These are phyloP conservation scores for Trematomus bernacchii DNA, from an alignment of 2,797 vertebrate genomes.

Conservation along the genomic window DNA sequence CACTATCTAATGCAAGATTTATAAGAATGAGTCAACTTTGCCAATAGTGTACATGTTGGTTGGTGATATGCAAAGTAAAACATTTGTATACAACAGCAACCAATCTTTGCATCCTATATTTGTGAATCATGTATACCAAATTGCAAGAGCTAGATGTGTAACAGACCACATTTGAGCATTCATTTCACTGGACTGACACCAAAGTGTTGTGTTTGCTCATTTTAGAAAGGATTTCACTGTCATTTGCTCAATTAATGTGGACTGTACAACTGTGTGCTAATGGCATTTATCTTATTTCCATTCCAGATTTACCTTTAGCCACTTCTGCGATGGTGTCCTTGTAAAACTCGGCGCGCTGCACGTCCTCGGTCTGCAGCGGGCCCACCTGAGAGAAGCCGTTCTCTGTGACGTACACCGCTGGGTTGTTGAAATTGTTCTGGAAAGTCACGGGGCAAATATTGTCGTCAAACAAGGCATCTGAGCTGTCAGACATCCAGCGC, in stretches of 20 bases:
- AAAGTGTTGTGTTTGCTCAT: not conserved
- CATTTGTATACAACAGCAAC: not conserved
- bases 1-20: no score
- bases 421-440: constrained; percentile 89
- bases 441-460: constrained; percentile 78
- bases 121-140: not conserved
- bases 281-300: not conserved
- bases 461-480: constrained; percentile 70
- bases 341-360: constrained; percentile 84
- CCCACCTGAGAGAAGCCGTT: constrained; percentile 91
- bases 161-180: constrained; percentile 1
- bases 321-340: constrained; percentile 88
- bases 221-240: not conserved
- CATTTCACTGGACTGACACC: not conserved
- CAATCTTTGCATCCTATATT: not conserved
- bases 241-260: not conserved
- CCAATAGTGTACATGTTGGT: not conserved
- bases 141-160: not conserved
- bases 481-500: constrained; percentile 78
- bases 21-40: not conserved
- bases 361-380: constrained; percentile 84
- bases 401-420: constrained; percentile 92
- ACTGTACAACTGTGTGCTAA: not conserved
- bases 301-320: constrained; percentile 84
- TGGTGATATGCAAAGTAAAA: not conserved